Evolutionary conservation across 2,797 vertebrate species (phyloP).

Genomic region (Poeciliopsis gracilis): DNA sequence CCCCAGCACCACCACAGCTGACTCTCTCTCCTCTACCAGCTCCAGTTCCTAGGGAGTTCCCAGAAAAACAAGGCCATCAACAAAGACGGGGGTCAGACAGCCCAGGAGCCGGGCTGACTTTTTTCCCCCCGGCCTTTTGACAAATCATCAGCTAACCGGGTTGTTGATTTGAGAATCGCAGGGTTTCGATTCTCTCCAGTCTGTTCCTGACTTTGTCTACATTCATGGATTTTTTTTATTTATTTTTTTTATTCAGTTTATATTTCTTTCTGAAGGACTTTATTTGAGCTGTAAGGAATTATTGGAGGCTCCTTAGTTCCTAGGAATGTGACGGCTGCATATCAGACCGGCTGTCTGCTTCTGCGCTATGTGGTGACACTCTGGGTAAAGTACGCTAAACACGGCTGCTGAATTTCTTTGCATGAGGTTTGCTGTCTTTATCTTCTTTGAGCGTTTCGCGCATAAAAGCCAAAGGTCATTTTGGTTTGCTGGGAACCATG

Average conservation of each 20-base stretch:
- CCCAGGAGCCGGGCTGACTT: constrained; percentile 40
- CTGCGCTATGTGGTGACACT: constrained; percentile 57
- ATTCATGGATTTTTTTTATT: constrained; percentile 23
- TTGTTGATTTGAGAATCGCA: not conserved
- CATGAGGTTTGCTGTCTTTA: constrained; percentile 24
- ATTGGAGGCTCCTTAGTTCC: constrained; percentile 19
- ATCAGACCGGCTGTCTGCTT: constrained; percentile 39
- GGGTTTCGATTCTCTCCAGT: constrained; percentile 49
- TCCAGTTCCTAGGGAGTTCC: constrained; percentile 75
- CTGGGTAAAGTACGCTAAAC: constrained; percentile 68
- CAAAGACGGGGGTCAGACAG: constrained; percentile 56
- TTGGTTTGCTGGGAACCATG: constrained; percentile 57
- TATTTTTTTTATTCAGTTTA: constrained; percentile 26
- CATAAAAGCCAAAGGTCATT: constrained; percentile 49
- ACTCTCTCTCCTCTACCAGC: constrained; percentile 32
- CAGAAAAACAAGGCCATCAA: constrained; percentile 75
- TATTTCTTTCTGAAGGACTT: constrained; percentile 25
- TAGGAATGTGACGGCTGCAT: constrained; percentile 53
- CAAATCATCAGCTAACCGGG: constrained; percentile 60
- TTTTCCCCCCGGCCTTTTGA: constrained; percentile 63
- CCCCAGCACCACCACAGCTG: constrained; percentile 45
- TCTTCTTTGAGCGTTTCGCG: constrained; percentile 12
- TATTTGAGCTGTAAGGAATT: constrained; percentile 33
- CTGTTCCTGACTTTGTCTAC: constrained; percentile 30
- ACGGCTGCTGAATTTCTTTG: constrained; percentile 34